These are phyloP conservation scores for Tachina lurida DNA, from an alignment of 2,888 invertebrate genomes.

Conservation along the genomic window DNA sequence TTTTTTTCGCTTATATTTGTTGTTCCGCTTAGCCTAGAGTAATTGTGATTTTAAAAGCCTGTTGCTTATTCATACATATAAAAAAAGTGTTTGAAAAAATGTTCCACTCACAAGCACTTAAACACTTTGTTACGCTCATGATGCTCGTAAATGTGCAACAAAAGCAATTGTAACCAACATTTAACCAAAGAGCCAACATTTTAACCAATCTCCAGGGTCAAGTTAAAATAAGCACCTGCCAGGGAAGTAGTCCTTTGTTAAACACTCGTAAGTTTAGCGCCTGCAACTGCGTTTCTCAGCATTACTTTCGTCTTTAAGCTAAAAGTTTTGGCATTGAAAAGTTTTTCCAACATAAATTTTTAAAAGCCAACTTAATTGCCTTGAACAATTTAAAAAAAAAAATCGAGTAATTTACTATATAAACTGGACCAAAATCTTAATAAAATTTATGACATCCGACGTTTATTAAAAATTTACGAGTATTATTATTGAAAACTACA, in stretches of 20 bases:
- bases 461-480: no score
- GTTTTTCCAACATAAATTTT: no score
- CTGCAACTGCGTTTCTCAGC: no score
- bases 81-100: constrained; percentile 32
- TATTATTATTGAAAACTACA: no score
- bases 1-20: constrained; percentile 29
- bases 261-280: no score
- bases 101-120: constrained; percentile 11
- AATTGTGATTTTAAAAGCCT: constrained; percentile 39
- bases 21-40: constrained; percentile 40
- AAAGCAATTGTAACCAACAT: constrained; percentile 50
- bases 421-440: no score
- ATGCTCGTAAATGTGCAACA: constrained; percentile 33
- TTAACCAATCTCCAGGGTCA: constrained; percentile 50
- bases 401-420: no score
- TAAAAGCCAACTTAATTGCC: no score
- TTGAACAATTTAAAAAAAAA: no score
- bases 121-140: constrained; percentile 7
- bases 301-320: no score
- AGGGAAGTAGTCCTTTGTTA: constrained; percentile 13
- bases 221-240: constrained; percentile 30
- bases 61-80: constrained; percentile 17
- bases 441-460: no score
- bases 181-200: constrained; percentile 44
- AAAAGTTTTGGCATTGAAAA: no score